A percentile compares a stretch with the other conserved stretches of the same genome.
Conservation (phyloP, 2,113 vertebrate genomes). For the Campylomormyrus numenius region DNA sequence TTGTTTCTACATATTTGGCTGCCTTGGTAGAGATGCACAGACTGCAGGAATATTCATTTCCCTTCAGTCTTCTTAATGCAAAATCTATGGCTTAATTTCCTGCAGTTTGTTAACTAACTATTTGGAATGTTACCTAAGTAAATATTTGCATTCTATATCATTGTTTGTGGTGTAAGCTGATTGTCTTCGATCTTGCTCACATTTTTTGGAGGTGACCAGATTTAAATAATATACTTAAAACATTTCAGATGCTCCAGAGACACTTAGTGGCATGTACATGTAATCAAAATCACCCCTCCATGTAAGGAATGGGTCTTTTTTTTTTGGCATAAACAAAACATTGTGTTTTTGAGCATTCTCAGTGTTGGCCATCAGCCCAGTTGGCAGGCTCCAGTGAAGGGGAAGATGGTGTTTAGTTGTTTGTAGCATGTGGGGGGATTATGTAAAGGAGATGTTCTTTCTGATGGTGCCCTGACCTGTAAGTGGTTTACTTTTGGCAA, state of each 20-base stretch:
- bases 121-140: not conserved
- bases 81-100: not conserved
- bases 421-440: conserved; percentile 8
- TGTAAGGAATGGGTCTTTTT: conserved; percentile 24
- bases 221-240: not conserved
- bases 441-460: not conserved
- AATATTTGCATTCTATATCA: not conserved
- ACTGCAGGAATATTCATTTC: not conserved
- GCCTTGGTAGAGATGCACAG: not conserved
- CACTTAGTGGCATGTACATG: not conserved
- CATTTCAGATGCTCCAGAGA: conserved; percentile 9
- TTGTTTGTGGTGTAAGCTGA: not conserved
- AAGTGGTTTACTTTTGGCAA: not conserved
- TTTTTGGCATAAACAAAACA: conserved; percentile 43
- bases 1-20: not conserved
- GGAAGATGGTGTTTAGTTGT: conserved; percentile 24
- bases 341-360: conserved; percentile 38
- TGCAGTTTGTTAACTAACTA: not conserved
- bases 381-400: conserved; percentile 14
- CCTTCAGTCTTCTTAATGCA: not conserved
- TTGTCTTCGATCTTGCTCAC: not conserved
- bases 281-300: not conserved
- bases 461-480: not conserved
- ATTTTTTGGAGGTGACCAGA: not conserved
- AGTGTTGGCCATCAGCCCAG: conserved; percentile 30